These are phyloP conservation scores for Atta cephalotes DNA, from an alignment of 1,140 invertebrate species.

Conservation along the genomic window DNA sequence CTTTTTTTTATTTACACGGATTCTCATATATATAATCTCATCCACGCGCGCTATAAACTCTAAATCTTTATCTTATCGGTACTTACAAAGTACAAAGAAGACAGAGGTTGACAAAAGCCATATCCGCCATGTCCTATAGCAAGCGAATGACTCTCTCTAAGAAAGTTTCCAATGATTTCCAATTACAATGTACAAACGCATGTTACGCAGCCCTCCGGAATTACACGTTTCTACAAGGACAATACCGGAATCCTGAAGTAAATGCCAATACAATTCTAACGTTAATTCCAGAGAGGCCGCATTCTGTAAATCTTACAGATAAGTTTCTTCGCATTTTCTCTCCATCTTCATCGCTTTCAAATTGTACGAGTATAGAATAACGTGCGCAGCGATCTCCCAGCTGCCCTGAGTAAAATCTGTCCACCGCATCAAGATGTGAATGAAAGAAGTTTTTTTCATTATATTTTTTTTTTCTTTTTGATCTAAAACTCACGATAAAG, in stretches of 20 bases:
- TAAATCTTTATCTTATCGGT: slow-evolving; percentile 44
- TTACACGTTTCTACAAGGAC: slow-evolving; percentile 51
- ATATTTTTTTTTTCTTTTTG: background rate
- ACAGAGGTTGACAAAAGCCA: slow-evolving; percentile 60
- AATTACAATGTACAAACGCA: slow-evolving; percentile 56
- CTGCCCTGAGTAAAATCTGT: slow-evolving; percentile 76
- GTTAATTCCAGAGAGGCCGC: slow-evolving; percentile 37
- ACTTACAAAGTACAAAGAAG: slow-evolving; percentile 64
- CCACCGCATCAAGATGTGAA: slow-evolving; percentile 48
- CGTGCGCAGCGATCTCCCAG: slow-evolving; percentile 59
- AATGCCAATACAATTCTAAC: background rate
- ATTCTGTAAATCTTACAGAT: slow-evolving; percentile 46
- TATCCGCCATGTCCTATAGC: slow-evolving; percentile 46
- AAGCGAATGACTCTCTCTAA: slow-evolving; percentile 61
- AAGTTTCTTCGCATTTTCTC: slow-evolving; percentile 38
- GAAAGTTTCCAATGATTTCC: slow-evolving; percentile 57
- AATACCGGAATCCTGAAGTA: slow-evolving; percentile 19
- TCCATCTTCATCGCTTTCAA: slow-evolving; percentile 24
- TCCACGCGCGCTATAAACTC: slow-evolving; percentile 50
- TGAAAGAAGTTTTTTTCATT: slow-evolving; percentile 8
- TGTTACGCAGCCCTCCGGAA: slow-evolving; percentile 38
- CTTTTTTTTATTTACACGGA: slow-evolving; percentile 37
- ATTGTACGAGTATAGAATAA: slow-evolving; percentile 66
- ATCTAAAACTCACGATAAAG: slow-evolving; percentile 28
- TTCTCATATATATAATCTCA: slow-evolving; percentile 49